Conservation (phyloP, 2,113 vertebrate genomes). For the Ahaetulla prasina region DNA sequence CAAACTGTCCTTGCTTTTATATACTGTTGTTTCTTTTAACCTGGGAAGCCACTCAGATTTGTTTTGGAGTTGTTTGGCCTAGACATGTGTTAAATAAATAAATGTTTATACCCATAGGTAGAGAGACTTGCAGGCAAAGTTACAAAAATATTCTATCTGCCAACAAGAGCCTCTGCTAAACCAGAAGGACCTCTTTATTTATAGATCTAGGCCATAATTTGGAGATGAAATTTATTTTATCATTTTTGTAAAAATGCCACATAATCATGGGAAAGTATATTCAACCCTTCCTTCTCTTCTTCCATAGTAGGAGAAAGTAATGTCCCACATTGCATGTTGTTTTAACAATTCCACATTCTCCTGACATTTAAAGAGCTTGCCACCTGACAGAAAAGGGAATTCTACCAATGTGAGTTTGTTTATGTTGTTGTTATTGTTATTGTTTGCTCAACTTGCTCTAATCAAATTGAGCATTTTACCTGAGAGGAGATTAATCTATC, state of each 20-base stretch:
- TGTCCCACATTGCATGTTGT: not conserved
- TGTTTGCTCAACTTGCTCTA: not conserved
- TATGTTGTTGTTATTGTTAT: not conserved
- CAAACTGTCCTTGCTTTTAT: not conserved
- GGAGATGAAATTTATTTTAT: not conserved
- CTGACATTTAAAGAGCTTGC: not conserved
- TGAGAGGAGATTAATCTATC: not conserved
- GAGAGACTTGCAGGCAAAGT: not conserved
- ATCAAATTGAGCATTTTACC: not conserved
- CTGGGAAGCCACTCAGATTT: not conserved
- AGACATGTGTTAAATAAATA: not conserved
- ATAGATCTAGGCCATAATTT: not conserved
- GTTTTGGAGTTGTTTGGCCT: not conserved
- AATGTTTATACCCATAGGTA: not conserved
- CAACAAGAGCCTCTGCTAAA: not conserved
- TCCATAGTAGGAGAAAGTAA: not conserved
- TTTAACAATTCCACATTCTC: not conserved
- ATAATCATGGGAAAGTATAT: not conserved
- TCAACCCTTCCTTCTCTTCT: not conserved
- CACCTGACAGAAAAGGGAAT: not conserved
- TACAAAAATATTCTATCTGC: not conserved
- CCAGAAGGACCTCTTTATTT: not conserved
- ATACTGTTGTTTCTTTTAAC: not conserved
- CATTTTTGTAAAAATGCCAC: not conserved
- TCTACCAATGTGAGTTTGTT: not conserved